These are phyloP conservation scores for Drosophila yakuba DNA, from an alignment of 1,140 invertebrate genomes.

Conservation along the genomic window DNA sequence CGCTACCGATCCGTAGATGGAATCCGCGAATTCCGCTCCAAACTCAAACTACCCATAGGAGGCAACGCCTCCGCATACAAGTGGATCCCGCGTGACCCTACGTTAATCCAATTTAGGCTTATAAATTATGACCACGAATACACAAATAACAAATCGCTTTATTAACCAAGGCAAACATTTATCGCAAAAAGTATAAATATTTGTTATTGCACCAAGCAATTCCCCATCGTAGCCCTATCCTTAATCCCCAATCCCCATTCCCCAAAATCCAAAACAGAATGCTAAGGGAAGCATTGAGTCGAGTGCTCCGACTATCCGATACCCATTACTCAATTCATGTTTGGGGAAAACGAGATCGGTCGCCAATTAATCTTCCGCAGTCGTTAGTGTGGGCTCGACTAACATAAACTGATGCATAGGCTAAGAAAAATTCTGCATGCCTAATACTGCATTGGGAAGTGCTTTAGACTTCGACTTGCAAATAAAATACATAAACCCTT, in stretches of 20 bases:
- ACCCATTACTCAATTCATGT: too few relatives aligned
- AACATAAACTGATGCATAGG: too few relatives aligned
- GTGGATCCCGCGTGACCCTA: conserved; percentile 44
- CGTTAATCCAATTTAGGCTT: conserved; percentile 78
- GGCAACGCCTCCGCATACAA: conserved; percentile 45
- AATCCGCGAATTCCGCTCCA: conserved; percentile 3
- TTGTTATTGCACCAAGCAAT: conserved; percentile 79
- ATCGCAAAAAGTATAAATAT: conserved; percentile 84
- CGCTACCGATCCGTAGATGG: conserved; percentile 54
- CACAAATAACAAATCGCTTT: conserved; percentile 81
- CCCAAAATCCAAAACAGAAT: background rate
- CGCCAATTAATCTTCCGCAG: too few relatives aligned
- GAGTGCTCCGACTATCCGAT: too few relatives aligned
- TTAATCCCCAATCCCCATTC: background rate
- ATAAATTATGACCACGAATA: conserved; percentile 78
- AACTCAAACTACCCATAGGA: conserved; percentile 4
- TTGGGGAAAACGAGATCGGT: too few relatives aligned
- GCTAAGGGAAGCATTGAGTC: too few relatives aligned
- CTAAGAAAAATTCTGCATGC: too few relatives aligned
- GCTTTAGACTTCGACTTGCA: too few relatives aligned
- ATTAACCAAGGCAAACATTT: conserved; percentile 83
- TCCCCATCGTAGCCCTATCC: background rate
- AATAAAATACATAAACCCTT: too few relatives aligned
- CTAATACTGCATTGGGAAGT: too few relatives aligned
- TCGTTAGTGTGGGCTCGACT: too few relatives aligned